phyloP scores from a whole-genome alignment of 1,140 invertebrate genomes.

The Teleogryllus occipitalis region DNA sequence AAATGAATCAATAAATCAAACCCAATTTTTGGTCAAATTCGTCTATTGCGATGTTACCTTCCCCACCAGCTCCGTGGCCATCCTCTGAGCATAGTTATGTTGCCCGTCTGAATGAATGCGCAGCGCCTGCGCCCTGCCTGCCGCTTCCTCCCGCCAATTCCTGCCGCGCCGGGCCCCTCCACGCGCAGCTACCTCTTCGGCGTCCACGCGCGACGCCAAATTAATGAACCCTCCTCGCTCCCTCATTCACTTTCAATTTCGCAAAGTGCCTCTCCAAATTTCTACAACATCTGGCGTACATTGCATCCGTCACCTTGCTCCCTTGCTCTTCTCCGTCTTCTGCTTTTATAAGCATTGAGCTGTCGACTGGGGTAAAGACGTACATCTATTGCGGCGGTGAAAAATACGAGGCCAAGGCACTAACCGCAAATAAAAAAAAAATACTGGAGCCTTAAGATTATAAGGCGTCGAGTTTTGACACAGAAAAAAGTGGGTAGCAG shows the following conservation, averaged over 20 bases:
- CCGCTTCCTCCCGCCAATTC: no score
- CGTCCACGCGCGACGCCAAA: no score
- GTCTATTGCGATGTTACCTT: no score
- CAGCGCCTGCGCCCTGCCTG: no score
- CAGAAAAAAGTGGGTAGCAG: no score
- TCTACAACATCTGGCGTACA: background rate
- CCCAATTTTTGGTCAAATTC: no score
- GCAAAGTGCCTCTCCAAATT: slow-evolving; percentile 3
- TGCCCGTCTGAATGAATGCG: no score
- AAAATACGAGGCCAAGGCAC: background rate
- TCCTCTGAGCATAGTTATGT: no score
- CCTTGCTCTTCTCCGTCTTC: background rate
- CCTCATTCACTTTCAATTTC: background rate
- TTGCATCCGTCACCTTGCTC: background rate
- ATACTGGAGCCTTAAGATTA: background rate
- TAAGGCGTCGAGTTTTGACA: background rate
- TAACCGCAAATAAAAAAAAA: background rate
- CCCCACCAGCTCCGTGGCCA: no score
- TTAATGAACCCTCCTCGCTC: background rate
- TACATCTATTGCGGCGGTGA: background rate
- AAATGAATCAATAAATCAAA: no score
- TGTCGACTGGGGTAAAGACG: background rate
- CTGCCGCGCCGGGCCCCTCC: no score
- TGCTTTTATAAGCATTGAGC: slow-evolving; percentile 1
- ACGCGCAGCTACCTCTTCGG: no score